Base-by-base conservation (phyloP, 2,113 vertebrate genomes). In the Chinchilla lanigera region DNA sequence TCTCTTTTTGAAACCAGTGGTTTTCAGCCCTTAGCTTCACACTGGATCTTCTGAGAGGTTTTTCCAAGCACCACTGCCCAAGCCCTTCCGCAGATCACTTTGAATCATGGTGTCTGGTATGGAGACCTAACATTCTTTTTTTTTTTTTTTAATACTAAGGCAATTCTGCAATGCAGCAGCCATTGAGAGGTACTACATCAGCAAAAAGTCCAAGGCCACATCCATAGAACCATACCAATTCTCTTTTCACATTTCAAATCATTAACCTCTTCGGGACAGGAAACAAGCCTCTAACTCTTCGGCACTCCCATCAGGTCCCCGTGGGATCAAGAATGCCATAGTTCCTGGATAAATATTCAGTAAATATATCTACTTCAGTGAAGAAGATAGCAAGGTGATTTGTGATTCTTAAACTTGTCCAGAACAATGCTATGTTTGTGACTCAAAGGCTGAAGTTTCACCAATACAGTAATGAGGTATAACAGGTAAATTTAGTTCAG, bases 401-500 rank as follows among this genome's bases (percentile, higher is more conserved):
- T 86, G 77, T 9, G 61, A 67, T 63, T 28, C 17, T 67, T 69
- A 54, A 88, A 85, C 50, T 71, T 80, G 38, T 82, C 84, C 71
- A 24, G 38, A 38, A 87, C 54, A 4, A 24, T 71, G 71, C 86
- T 89, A 13, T 19, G 47, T 65, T 90, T 56, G 50, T 56, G 83
- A 73, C 60, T 86, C 81, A 56, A 65, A 82, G 90, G 58, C n/a
- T 82, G 26, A 90, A 26, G 3, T 41, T 88, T 50, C 92, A 78
- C 85, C 88, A 78, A 85, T 38, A 69, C 47, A 16, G n/a, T 93
- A 92, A 92, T 85, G 81, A 96, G 82, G 63, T 54, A 10, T 90
- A 88, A 75, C 90, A 96, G 82, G 84, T 97, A 95, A 90, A 47
- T 77, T 88, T 58, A 44, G 28, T 95, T 95, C 90, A 93, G 54